Conservation (phyloP, 23 tunicate species). For the Halocynthia roretzi region DNA sequence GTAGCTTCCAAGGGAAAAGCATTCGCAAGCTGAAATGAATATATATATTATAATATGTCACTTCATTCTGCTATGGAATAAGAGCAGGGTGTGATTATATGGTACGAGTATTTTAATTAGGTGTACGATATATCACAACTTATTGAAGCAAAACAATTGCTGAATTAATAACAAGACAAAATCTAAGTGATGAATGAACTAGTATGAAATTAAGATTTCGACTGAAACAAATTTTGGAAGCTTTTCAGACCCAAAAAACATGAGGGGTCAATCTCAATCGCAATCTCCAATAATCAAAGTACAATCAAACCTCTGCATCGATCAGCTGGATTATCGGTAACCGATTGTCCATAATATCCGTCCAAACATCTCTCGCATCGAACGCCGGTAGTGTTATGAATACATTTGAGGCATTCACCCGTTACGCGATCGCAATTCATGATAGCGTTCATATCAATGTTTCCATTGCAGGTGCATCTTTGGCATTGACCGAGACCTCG, state of each 20-base stretch:
- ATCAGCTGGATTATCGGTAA: slow-evolving; percentile 52
- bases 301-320: slow-evolving; percentile 54
- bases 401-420: slow-evolving; percentile 92
- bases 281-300: too few relatives aligned
- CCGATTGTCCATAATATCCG: slow-evolving; percentile 89
- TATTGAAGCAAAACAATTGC: too few relatives aligned
- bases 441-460: slow-evolving; percentile 82
- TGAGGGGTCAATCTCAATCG: too few relatives aligned
- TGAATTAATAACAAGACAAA: not conserved
- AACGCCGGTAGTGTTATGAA: slow-evolving; percentile 88
- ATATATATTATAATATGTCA: not conserved
- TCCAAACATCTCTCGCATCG: slow-evolving; percentile 85
- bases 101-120: not conserved
- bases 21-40: slow-evolving; percentile 66
- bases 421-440: slow-evolving; percentile 88
- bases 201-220: not conserved
- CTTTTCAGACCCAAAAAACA: not conserved
- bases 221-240: not conserved
- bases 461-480: slow-evolving; percentile 88
- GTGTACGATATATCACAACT: too few relatives aligned
- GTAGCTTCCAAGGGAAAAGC: slow-evolving; percentile 61
- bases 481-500: slow-evolving; percentile 67
- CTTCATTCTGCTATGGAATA: not conserved
- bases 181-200: not conserved
- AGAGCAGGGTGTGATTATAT: not conserved